Percentiles rank a stretch among this genome's conserved stretches.
These are phyloP conservation scores for Anas platyrhynchos DNA, from an alignment of 2,113 vertebrate species.

Conservation along the genomic window DNA sequence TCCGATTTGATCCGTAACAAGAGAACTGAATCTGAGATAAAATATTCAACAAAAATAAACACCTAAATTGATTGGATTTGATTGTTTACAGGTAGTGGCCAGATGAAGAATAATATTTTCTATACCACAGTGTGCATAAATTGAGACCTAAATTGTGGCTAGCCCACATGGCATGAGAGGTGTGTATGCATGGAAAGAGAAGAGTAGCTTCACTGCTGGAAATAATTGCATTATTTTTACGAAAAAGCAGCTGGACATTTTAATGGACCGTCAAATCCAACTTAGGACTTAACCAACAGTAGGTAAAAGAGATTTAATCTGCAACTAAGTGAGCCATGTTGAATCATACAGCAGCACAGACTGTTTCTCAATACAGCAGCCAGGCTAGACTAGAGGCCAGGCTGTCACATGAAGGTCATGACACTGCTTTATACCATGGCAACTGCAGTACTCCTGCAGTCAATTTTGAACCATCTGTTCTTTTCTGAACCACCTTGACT, in stretches of 20 bases:
- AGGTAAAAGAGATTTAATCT: background rate
- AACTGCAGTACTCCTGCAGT: background rate
- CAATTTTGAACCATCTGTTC: background rate
- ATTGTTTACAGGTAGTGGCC: background rate
- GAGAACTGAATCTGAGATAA: background rate
- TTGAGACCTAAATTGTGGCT: background rate
- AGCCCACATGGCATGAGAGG: background rate
- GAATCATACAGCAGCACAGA: background rate
- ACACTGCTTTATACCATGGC: background rate
- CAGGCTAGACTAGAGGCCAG: background rate
- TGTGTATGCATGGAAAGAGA: background rate
- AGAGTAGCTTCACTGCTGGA: background rate
- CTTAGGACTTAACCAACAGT: background rate
- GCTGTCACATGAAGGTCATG: background rate
- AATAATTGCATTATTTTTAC: background rate
- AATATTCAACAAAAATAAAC: background rate
- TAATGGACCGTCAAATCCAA: background rate
- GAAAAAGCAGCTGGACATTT: background rate
- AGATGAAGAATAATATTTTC: background rate
- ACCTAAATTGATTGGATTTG: background rate
- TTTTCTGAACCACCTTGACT: background rate
- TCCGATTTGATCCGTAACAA: background rate
- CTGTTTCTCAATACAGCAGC: background rate
- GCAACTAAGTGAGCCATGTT: accelerated
- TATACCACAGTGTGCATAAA: background rate